phyloP scores from a whole-genome alignment of 2,797 vertebrate genomes.

The Betta splendens region DNA sequence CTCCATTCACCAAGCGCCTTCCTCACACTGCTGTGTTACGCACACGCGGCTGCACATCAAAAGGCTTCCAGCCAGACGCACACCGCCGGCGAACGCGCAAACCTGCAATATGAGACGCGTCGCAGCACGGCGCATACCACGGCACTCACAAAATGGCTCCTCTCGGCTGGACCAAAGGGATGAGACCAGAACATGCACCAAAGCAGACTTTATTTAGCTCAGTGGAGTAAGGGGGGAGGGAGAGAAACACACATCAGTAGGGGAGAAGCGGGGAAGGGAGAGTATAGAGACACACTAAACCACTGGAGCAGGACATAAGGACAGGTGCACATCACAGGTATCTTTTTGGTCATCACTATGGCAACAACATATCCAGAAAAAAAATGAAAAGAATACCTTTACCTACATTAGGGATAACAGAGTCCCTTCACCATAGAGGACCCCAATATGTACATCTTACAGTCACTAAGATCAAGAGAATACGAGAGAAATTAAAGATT shows the following conservation, averaged over 20 bases:
- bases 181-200: slow-evolving; percentile 77
- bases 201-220: slow-evolving; percentile 89
- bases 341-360: slow-evolving; percentile 89
- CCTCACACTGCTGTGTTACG: slow-evolving; percentile 57
- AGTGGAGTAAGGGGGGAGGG: slow-evolving; percentile 79
- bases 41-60: slow-evolving; percentile 62
- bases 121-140: slow-evolving; percentile 55
- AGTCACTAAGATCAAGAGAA: slow-evolving; percentile 80
- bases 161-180: slow-evolving; percentile 64
- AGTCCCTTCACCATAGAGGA: slow-evolving; percentile 77
- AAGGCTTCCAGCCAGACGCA: slow-evolving; percentile 53
- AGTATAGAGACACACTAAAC: slow-evolving; percentile 80
- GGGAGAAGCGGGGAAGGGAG: slow-evolving; percentile 69
- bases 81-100: slow-evolving; percentile 39
- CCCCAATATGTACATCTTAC: slow-evolving; percentile 81
- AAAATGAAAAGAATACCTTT: slow-evolving; percentile 74
- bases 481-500: slow-evolving; percentile 66
- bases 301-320: slow-evolving; percentile 85
- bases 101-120: slow-evolving; percentile 57
- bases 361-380: slow-evolving; percentile 84
- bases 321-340: slow-evolving; percentile 88
- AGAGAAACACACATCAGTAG: slow-evolving; percentile 78
- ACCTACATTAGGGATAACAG: slow-evolving; percentile 81
- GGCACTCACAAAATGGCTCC: slow-evolving; percentile 70
- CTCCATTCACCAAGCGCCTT: slow-evolving; percentile 83